Conservation (phyloP, 2,888 invertebrate genomes). For the Chloromyia formosa region DNA sequence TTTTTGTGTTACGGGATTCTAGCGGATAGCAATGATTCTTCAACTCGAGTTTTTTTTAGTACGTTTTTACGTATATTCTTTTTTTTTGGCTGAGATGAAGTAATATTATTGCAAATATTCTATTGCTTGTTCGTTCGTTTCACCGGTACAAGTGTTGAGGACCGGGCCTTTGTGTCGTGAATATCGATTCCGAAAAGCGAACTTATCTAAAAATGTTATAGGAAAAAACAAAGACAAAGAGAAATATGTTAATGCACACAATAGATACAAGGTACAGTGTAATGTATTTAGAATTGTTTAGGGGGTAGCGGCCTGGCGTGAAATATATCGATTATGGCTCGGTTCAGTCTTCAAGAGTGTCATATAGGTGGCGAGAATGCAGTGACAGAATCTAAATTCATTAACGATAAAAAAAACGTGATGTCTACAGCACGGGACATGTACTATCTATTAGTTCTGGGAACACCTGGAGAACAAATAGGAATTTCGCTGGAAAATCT, state of each 20-base stretch:
- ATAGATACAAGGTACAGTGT: too few relatives aligned
- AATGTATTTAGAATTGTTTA: not conserved
- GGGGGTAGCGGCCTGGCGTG: too few relatives aligned
- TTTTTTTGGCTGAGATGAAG: not conserved
- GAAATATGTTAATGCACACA: slow-evolving; percentile 11
- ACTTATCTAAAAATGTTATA: slow-evolving; percentile 16
- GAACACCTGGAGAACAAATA: too few relatives aligned
- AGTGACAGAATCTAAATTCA: too few relatives aligned
- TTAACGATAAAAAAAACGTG: too few relatives aligned
- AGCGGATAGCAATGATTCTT: not conserved
- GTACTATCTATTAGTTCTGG: too few relatives aligned
- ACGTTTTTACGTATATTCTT: not conserved
- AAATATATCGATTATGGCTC: too few relatives aligned
- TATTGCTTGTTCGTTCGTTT: slow-evolving; percentile 18
- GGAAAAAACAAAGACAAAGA: not conserved
- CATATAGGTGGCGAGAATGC: too few relatives aligned
- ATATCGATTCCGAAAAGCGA: slow-evolving; percentile 20
- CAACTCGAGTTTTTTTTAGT: not conserved
- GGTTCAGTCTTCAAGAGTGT: too few relatives aligned
- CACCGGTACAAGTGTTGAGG: slow-evolving; percentile 15
- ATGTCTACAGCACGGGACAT: too few relatives aligned
- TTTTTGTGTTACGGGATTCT: not conserved
- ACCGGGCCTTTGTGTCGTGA: not conserved
- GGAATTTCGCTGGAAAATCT: too few relatives aligned
- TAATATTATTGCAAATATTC: too few relatives aligned